Evolutionary conservation across 1,140 invertebrate species (phyloP).

Genomic region (Cydia pomonella): DNA sequence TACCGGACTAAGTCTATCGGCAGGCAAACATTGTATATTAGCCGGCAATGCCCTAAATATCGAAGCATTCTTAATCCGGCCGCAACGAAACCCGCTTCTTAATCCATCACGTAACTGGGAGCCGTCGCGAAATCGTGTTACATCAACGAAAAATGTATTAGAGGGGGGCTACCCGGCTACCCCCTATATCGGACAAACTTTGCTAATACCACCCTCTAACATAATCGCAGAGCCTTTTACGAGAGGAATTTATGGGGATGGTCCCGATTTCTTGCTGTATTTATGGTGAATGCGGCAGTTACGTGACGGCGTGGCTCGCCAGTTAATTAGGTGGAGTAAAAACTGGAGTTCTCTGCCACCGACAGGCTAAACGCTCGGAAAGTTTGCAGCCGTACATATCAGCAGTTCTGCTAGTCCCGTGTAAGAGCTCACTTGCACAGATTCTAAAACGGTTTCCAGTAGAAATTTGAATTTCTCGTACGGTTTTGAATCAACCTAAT

Average conservation of each 20-base stretch:
- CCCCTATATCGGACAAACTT: slow-evolving; percentile 78
- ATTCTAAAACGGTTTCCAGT: slow-evolving; percentile 12
- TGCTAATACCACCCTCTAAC: slow-evolving; percentile 80
- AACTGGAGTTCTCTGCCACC: slow-evolving; percentile 44
- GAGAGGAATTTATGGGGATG: slow-evolving; percentile 80
- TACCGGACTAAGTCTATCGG: slow-evolving; percentile 67
- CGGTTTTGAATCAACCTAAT: background rate
- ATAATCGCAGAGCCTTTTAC: slow-evolving; percentile 80
- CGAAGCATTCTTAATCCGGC: slow-evolving; percentile 71
- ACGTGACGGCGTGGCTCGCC: slow-evolving; percentile 63
- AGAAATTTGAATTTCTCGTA: slow-evolving; percentile 8
- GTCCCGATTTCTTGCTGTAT: slow-evolving; percentile 78
- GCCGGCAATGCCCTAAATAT: slow-evolving; percentile 71
- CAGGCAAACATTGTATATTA: slow-evolving; percentile 73
- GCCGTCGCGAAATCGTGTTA: slow-evolving; percentile 81
- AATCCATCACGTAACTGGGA: slow-evolving; percentile 81
- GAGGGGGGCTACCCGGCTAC: slow-evolving; percentile 50
- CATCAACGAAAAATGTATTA: slow-evolving; percentile 82
- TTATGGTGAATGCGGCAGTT: slow-evolving; percentile 74
- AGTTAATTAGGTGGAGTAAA: slow-evolving; percentile 75
- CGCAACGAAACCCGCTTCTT: slow-evolving; percentile 72
- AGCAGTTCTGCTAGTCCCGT: slow-evolving; percentile 18
- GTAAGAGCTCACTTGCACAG: slow-evolving; percentile 24
- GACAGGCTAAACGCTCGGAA: slow-evolving; percentile 38
- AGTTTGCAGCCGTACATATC: slow-evolving; percentile 28